These are phyloP conservation scores for Sepioteuthis lessoniana DNA, from an alignment of 2,888 invertebrate genomes.

Conservation along the genomic window DNA sequence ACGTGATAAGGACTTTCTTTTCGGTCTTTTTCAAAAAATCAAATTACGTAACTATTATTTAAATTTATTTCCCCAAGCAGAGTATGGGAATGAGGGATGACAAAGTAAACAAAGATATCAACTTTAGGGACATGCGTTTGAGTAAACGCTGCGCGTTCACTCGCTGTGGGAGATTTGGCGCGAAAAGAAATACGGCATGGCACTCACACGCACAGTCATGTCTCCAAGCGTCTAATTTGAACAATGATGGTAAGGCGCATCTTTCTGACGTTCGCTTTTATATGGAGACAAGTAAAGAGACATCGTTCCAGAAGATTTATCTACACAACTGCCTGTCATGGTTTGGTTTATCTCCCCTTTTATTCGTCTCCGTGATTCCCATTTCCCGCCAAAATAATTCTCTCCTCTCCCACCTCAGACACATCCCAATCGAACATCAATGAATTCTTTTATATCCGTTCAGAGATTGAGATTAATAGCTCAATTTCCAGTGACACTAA, in stretches of 20 bases:
- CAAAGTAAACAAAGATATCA: background rate
- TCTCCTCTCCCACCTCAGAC: background rate
- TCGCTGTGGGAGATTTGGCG: background rate
- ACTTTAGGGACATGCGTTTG: background rate
- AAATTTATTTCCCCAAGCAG: background rate
- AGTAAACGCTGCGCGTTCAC: background rate
- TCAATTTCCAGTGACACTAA: constrained; percentile 20
- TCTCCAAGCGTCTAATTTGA: background rate
- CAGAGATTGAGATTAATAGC: constrained; percentile 15
- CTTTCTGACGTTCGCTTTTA: background rate
- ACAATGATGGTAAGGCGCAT: background rate
- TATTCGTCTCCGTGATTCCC: background rate
- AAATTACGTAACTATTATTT: background rate
- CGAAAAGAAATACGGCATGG: background rate
- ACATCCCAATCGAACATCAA: constrained; percentile 33
- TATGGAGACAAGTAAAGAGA: background rate
- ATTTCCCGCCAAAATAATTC: constrained; percentile 20
- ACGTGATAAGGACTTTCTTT: background rate
- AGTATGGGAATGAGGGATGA: background rate
- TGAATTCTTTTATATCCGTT: background rate
- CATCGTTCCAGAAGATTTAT: background rate
- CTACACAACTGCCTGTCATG: background rate
- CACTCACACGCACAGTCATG: background rate
- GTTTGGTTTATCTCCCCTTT: constrained; percentile 13
- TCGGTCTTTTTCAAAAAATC: background rate